Evolutionary conservation across 2,113 vertebrate species (phyloP).

Genomic region (Hyla sarda): DNA sequence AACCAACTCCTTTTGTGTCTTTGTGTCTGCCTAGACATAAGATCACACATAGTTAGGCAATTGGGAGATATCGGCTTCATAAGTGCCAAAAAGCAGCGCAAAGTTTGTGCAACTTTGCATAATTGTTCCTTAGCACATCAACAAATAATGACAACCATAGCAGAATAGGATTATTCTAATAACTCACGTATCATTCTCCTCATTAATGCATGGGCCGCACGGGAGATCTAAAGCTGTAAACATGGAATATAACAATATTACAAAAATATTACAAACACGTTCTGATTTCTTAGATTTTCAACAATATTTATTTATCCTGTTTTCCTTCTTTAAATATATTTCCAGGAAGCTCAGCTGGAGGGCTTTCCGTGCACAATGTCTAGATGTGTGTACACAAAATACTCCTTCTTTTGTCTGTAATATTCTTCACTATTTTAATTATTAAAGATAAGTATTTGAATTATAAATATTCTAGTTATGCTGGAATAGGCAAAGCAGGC

Average conservation of each 20-base stretch:
- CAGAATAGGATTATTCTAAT: neutral
- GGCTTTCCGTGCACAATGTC: constrained; percentile 81
- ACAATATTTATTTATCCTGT: constrained; percentile 75
- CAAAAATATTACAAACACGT: constrained; percentile 77
- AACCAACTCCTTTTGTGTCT: constrained; percentile 36
- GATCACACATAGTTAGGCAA: constrained; percentile 39
- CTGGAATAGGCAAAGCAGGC: constrained; percentile 99
- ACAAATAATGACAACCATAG: constrained; percentile 27
- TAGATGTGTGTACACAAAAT: constrained; percentile 89
- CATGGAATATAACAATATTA: constrained; percentile 68
- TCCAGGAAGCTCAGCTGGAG: constrained; percentile 80
- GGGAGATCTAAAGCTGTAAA: constrained; percentile 72
- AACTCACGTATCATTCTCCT: neutral
- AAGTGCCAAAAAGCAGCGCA: neutral
- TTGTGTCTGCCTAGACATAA: constrained; percentile 28
- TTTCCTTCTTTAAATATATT: constrained; percentile 79
- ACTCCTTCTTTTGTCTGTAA: constrained; percentile 94
- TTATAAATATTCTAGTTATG: constrained; percentile 99
- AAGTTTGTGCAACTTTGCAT: constrained; percentile 37
- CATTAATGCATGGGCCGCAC: constrained; percentile 62
- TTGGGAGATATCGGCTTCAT: constrained; percentile 1
- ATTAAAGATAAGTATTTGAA: constrained; percentile 99
- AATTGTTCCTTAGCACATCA: neutral
- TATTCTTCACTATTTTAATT: constrained; percentile 98
- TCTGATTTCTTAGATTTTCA: constrained; percentile 75